Base-by-base conservation (phyloP, 2,113 vertebrate genomes). In the Hippocampus barbouri region DNA sequence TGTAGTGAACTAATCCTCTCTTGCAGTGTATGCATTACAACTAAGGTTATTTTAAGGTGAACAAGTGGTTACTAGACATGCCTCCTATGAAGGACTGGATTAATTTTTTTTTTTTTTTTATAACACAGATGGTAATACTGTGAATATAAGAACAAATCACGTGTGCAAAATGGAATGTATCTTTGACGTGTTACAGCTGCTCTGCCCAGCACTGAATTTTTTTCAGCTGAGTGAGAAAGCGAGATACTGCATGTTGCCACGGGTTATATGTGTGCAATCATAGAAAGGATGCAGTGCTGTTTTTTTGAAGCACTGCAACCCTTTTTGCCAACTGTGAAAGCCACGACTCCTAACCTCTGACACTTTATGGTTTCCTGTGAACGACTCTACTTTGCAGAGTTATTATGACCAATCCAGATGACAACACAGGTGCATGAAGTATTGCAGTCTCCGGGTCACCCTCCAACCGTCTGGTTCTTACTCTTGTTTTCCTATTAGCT, bases 401-500 rank as follows among this genome's bases (percentile, higher is more conserved):
- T 27, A 30, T 62, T 41, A 51, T 43, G 62, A 43, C 51, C 1
- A 47, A 54, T 8, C 69, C 69, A 74, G 71, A 62, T 53, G 66
- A 69, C 8, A 49, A 40, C 72, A 73, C 83, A 80, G 79, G 83
- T 78, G 85, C 77, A 72, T 60, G 72, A 54, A 71, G 73, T 53
- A 65, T 23, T 11, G 14, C 47, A 16, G 45, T 63, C 27, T 65
- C 45, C 23, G 5, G 12, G 53, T 74, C 71, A 76, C 61, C 8
- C 61, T 34, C 34, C 11, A 72, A 72, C 77, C 77, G 71, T 83
- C 70, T 81, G 81, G 68, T 72, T 73, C 64, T 66, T 45, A 15
- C 11, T 79, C 57, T 77, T 85, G 77, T 68, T 85, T 82, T 66
- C 68, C 73, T 83, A 73, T 88, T 73, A 77, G 51, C 62, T 65